phyloP scores from a whole-genome alignment of 1,140 invertebrate species.

The Drosophila sp. region DNA sequence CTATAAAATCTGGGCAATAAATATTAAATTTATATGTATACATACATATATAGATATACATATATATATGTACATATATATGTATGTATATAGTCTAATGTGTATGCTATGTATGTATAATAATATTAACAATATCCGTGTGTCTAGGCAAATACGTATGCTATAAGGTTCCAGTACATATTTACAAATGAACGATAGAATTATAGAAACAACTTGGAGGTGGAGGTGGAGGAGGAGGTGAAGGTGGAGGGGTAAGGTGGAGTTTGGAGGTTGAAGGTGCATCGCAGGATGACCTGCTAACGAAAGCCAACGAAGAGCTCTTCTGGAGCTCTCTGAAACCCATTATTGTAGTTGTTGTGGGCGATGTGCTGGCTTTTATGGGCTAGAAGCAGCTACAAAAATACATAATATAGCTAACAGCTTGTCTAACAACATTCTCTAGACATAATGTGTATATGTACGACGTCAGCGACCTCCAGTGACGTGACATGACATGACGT shows the following conservation, averaged over 20 bases:
- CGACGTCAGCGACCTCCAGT: slow-evolving; percentile 2
- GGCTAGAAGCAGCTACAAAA: slow-evolving; percentile 59
- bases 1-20: slow-evolving; percentile 73
- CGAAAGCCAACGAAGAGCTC: slow-evolving; percentile 33
- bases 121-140: slow-evolving; percentile 70
- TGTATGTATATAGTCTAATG: slow-evolving; percentile 24
- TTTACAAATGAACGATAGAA: slow-evolving; percentile 72
- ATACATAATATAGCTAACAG: slow-evolving; percentile 44
- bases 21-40: slow-evolving; percentile 60
- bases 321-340: slow-evolving; percentile 22
- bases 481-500: slow-evolving; percentile 9
- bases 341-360: slow-evolving; percentile 19
- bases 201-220: slow-evolving; percentile 54
- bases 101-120: slow-evolving; percentile 38
- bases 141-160: slow-evolving; percentile 54
- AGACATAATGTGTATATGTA: slow-evolving; percentile 23
- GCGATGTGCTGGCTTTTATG: slow-evolving; percentile 18
- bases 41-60: slow-evolving; percentile 34
- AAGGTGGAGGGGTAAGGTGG: slow-evolving; percentile 9
- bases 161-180: slow-evolving; percentile 59
- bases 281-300: neutral
- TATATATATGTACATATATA: slow-evolving; percentile 45
- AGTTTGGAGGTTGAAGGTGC: slow-evolving; percentile 6
- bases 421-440: slow-evolving; percentile 52
- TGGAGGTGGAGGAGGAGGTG: neutral